phyloP scores from a whole-genome alignment of 1,140 invertebrate genomes.

The Tetramorium simillimum region DNA sequence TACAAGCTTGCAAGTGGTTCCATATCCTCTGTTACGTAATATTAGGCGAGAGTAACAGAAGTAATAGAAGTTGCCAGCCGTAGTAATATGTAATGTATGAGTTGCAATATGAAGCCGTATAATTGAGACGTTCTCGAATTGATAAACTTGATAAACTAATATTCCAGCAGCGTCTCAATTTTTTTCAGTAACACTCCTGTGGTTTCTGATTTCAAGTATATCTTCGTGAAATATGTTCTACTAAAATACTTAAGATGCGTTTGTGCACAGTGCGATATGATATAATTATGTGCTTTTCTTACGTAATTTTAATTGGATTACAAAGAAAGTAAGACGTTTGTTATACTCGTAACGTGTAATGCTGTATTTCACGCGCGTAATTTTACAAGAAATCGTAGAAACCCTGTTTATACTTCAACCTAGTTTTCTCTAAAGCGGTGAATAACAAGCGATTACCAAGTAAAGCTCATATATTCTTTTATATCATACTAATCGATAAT shows the following conservation, averaged over 20 bases:
- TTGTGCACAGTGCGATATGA: not conserved
- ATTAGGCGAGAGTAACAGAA: slow-evolving; percentile 70
- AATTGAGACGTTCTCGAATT: not conserved
- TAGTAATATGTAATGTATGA: slow-evolving; percentile 39
- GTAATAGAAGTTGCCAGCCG: slow-evolving; percentile 65
- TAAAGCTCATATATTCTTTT: not conserved
- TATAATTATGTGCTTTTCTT: not conserved
- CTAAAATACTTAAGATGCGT: not conserved
- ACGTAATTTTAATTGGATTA: not conserved
- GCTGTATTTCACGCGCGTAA: not conserved
- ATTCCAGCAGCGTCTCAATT: not conserved
- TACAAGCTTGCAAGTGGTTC: slow-evolving; percentile 65
- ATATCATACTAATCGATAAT: not conserved
- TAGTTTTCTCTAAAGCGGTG: not conserved
- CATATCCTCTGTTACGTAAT: slow-evolving; percentile 68
- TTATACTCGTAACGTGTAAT: slow-evolving; percentile 24
- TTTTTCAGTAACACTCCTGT: not conserved
- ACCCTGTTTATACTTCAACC: slow-evolving; percentile 42
- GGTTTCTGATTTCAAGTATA: not conserved
- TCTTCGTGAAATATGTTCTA: not conserved
- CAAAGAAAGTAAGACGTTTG: not conserved
- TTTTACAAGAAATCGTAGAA: slow-evolving; percentile 25
- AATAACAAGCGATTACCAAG: not conserved
- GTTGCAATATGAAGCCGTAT: slow-evolving; percentile 5
- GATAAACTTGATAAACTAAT: slow-evolving; percentile 7